Conservation (phyloP, 2,113 vertebrate genomes). For the Tringa solitaria region DNA sequence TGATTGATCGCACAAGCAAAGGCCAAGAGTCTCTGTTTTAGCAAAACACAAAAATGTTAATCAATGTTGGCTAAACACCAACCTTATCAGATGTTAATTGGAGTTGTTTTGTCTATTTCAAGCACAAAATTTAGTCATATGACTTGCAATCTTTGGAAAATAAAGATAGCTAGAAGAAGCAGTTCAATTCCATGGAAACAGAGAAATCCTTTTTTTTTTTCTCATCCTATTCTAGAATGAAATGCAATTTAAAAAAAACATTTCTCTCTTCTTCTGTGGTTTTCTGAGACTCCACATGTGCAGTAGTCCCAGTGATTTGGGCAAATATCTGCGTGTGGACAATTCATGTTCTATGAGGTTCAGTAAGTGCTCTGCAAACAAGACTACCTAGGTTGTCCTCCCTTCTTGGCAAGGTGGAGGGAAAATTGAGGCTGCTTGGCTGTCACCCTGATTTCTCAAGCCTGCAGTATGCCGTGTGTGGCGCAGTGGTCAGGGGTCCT, state of each 20-base stretch:
- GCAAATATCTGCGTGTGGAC: neutral
- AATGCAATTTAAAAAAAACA: neutral
- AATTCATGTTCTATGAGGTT: neutral
- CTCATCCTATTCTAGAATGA: neutral
- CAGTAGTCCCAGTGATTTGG: neutral
- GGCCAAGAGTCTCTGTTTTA: neutral
- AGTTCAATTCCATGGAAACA: conserved; percentile 26
- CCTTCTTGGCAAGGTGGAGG: neutral
- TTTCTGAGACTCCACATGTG: neutral
- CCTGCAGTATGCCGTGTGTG: neutral
- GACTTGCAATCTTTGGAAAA: neutral
- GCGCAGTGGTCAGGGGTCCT: neutral
- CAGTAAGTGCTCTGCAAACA: neutral
- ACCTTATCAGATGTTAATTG: neutral
- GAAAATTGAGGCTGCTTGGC: neutral
- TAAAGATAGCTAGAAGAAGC: neutral
- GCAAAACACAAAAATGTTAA: neutral
- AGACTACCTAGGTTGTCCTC: neutral
- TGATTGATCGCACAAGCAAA: neutral
- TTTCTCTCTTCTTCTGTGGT: neutral
- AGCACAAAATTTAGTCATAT: neutral
- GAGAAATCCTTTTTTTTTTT: neutral
- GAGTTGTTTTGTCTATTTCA: neutral
- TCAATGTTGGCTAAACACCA: neutral
- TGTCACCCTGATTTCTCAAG: neutral